Conservation (phyloP, 2,113 vertebrate genomes). For the Limanda limanda region DNA sequence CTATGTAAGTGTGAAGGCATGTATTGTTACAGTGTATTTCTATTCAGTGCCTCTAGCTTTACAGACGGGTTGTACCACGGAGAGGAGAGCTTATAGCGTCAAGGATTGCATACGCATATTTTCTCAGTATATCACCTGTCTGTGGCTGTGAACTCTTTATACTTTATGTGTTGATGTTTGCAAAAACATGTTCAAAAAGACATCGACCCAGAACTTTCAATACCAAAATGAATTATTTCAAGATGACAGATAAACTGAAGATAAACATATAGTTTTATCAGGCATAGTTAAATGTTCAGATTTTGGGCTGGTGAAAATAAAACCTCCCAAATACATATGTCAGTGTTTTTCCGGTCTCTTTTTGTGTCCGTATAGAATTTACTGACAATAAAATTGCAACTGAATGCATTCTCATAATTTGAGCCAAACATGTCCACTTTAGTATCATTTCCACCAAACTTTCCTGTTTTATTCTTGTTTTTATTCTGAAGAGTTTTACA, state of each 20-base stretch:
- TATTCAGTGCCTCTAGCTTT: conserved; percentile 9
- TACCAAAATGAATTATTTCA: too few species aligned
- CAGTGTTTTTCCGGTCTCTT: too few species aligned
- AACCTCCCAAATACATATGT: too few species aligned
- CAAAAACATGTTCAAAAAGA: too few species aligned
- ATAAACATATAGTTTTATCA: not conserved
- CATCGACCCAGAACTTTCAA: too few species aligned
- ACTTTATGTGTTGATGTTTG: not conserved
- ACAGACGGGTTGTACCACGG: not conserved
- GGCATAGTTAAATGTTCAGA: too few species aligned
- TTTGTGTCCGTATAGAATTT: too few species aligned
- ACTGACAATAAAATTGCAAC: too few species aligned
- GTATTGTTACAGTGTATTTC: conserved; percentile 14
- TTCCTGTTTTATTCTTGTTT: not conserved
- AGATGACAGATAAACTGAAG: too few species aligned
- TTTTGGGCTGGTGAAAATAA: too few species aligned
- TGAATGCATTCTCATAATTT: not conserved
- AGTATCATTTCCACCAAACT: not conserved
- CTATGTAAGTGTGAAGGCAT: not conserved
- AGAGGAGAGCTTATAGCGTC: conserved; percentile 11
- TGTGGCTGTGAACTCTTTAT: not conserved
- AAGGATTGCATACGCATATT: conserved; percentile 4
- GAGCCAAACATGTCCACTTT: not conserved
- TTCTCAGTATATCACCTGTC: conserved; percentile 8
- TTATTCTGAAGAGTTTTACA: not conserved